Evolutionary conservation across 1,140 invertebrate genomes (phyloP), one percentile per base, ranked within the genome.

Genomic region (Bactericera cockerelli): DNA sequence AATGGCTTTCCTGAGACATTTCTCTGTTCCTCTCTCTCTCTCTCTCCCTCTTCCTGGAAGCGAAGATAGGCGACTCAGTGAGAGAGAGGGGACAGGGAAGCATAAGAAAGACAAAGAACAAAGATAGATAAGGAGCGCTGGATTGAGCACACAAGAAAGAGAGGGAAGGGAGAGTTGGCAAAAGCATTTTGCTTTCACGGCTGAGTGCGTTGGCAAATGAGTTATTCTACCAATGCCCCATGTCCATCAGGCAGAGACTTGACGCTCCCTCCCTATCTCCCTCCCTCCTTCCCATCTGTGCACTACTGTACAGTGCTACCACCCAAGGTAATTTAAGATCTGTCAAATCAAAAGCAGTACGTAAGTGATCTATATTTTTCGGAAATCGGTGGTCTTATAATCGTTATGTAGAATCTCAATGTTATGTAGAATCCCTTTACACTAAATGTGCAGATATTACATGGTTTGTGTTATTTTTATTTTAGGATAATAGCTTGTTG

Each of bases 121-220:
- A 13, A 31, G 28, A 31, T 4, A 31, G 28, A 31, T 22, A 13
- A 28, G 39, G 24, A 55, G 31, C 3, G 6, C 4, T 4, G 49
- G 42, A 49, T 4, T n/a, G 39, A 36, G 42, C 53, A 56, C 57
- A 56, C 8, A 33, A 54, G 57, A 42, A 57, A 55, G 28, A n/a
- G 53, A 26, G 55, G 21, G 59, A 31, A 31, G 21, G 56, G 36
- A 42, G 59, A 28, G 31, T 36, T 59, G 56, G 55, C 54, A 58
- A 59, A 49, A 57, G 36, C 42, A 22, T 49, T 49, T 49, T 22
- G 42, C 22, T 49, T 49, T 49, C 42, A 49, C 42, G 42, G 42
- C 42, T 49, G 42, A 49, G 42, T 49, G 42, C 42, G 42, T 49
- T 49, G 42, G 42, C 42, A 49, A 49, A 49, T 49, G 42, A 49